These are phyloP conservation scores for Asobara japonica DNA, from an alignment of 1,140 invertebrate species.

Conservation along the genomic window DNA sequence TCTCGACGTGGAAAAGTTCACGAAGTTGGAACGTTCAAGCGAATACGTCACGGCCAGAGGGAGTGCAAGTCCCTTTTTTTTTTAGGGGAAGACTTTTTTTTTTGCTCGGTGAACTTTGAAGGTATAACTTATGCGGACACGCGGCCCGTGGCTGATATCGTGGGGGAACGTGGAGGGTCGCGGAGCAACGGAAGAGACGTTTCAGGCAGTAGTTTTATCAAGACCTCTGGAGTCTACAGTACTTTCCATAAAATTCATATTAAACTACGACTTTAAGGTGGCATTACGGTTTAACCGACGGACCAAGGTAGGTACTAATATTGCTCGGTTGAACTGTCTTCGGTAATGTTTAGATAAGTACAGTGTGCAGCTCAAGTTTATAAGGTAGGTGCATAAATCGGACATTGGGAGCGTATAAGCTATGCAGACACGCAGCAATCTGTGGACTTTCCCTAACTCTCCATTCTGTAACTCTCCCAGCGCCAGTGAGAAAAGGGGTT, in stretches of 20 bases:
- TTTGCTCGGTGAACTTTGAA: constrained; percentile 22
- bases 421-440: too few species aligned
- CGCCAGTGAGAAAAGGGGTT: too few species aligned
- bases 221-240: background rate
- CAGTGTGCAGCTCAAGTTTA: too few species aligned
- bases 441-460: too few species aligned
- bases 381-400: too few species aligned
- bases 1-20: constrained; percentile 3
- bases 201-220: constrained; percentile 18
- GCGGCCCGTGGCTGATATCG: background rate
- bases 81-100: background rate
- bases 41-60: constrained; percentile 20
- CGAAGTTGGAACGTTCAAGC: background rate
- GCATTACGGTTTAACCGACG: constrained; percentile 14
- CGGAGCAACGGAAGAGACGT: constrained; percentile 1
- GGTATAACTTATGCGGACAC: constrained; percentile 30
- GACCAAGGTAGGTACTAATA: background rate
- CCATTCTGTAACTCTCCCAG: too few species aligned
- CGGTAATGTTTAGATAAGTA: background rate
- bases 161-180: background rate
- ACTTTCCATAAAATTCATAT: constrained; percentile 36
- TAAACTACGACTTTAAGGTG: constrained; percentile 35
- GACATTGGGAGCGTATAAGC: too few species aligned
- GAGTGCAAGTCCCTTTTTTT: background rate
- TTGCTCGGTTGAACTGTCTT: background rate